Percentiles rank a stretch among this genome's conserved stretches.
Conservation (phyloP, 23 tunicate genomes). For the Botrylloides violaceus region DNA sequence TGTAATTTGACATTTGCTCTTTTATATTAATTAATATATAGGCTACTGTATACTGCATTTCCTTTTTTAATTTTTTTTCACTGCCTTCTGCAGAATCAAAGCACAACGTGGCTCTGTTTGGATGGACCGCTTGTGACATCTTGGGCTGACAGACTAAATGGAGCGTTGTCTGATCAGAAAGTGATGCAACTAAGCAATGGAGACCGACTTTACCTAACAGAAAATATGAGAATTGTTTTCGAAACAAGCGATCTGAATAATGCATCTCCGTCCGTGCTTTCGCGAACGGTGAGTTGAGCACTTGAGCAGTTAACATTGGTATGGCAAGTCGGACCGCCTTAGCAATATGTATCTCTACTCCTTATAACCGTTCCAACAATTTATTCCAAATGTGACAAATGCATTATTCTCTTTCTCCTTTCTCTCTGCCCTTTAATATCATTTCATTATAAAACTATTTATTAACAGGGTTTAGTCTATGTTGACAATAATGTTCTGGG, state of each 20-base stretch:
- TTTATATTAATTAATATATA: too few relatives aligned
- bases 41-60: too few relatives aligned
- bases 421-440: neutral
- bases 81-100: constrained; percentile 53
- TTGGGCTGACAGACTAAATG: constrained; percentile 72
- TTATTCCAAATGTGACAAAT: too few relatives aligned
- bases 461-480: constrained; percentile 64
- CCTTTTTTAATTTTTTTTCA: neutral
- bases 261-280: constrained; percentile 65
- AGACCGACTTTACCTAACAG: constrained; percentile 62
- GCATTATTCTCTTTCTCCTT: too few relatives aligned
- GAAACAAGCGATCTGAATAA: constrained; percentile 64
- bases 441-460: too few relatives aligned
- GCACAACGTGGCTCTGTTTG: constrained; percentile 81
- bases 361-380: too few relatives aligned
- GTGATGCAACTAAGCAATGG: constrained; percentile 71
- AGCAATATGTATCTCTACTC: too few relatives aligned
- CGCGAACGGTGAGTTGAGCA: constrained; percentile 59
- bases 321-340: too few relatives aligned
- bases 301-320: too few relatives aligned
- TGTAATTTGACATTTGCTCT: too few relatives aligned
- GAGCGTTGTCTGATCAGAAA: constrained; percentile 63
- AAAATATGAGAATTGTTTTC: constrained; percentile 71
- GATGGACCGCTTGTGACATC: constrained; percentile 77
- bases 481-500: constrained; percentile 66